Evolutionary conservation across 1,140 invertebrate genomes (phyloP).

Genomic region (Musca vetustissima): DNA sequence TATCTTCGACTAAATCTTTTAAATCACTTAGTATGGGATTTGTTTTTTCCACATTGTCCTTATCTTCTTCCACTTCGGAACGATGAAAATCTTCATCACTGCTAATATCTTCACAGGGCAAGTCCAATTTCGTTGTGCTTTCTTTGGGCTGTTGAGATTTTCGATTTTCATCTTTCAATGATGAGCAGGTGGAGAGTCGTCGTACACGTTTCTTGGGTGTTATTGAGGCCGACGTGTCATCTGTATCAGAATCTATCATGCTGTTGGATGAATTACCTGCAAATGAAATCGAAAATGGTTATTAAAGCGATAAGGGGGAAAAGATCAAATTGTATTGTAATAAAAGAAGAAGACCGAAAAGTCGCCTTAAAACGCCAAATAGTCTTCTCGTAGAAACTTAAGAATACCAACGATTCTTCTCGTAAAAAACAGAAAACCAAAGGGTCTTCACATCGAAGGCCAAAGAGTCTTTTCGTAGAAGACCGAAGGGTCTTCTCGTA

Average conservation of each 20-base stretch:
- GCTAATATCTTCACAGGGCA: constrained; percentile 26
- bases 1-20: constrained; percentile 32
- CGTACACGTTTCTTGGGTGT: not conserved
- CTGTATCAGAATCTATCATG: not conserved
- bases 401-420: too few relatives aligned
- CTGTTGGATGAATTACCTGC: not conserved
- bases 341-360: too few relatives aligned
- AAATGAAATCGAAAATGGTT: not conserved
- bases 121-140: not conserved
- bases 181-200: not conserved
- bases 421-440: too few relatives aligned
- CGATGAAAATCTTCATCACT: constrained; percentile 27
- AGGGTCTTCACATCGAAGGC: too few relatives aligned
- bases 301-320: too few relatives aligned
- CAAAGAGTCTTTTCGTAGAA: too few relatives aligned
- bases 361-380: too few relatives aligned
- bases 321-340: not conserved
- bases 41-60: not conserved
- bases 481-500: too few relatives aligned
- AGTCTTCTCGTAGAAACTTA: too few relatives aligned
- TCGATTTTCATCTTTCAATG: not conserved
- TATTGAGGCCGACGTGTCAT: not conserved
- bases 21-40: constrained; percentile 19
- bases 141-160: not conserved
- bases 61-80: not conserved